phyloP scores from a whole-genome alignment of 2,797 vertebrate genomes.

The Eulemur coronatus region DNA sequence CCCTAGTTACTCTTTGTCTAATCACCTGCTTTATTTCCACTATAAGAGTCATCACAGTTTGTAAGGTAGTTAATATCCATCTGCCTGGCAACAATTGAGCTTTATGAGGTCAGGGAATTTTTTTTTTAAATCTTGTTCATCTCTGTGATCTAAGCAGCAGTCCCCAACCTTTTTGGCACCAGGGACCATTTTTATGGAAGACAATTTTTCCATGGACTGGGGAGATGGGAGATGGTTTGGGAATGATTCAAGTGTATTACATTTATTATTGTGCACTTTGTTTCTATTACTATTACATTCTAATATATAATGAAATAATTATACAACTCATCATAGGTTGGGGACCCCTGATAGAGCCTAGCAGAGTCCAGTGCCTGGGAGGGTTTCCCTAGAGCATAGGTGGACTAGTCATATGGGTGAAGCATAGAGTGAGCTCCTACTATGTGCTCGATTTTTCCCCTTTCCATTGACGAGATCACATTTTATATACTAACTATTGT shows the following conservation, averaged over 20 bases:
- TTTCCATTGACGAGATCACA: background rate
- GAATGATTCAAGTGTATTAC: too few relatives aligned
- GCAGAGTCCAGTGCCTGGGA: background rate
- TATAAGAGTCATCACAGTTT: background rate
- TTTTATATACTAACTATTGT: background rate
- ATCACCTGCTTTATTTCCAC: background rate
- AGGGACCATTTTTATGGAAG: too few relatives aligned
- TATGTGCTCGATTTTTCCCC: background rate
- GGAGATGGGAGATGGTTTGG: too few relatives aligned
- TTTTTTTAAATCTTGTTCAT: background rate
- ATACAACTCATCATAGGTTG: too few relatives aligned
- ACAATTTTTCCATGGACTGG: too few relatives aligned
- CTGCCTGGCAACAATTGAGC: background rate
- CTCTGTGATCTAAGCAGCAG: background rate
- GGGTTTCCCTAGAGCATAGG: background rate
- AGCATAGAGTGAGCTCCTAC: background rate
- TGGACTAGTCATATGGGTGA: background rate
- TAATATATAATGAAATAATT: too few relatives aligned
- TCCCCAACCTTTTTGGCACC: too few relatives aligned
- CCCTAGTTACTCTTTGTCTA: background rate
- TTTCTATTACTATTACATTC: too few relatives aligned
- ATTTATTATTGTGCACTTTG: too few relatives aligned
- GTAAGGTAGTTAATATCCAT: background rate
- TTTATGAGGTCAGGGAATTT: background rate
- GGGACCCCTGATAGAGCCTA: background rate